Conservation (phyloP, 1,140 invertebrate species). For the Drosophila neocordata region DNA sequence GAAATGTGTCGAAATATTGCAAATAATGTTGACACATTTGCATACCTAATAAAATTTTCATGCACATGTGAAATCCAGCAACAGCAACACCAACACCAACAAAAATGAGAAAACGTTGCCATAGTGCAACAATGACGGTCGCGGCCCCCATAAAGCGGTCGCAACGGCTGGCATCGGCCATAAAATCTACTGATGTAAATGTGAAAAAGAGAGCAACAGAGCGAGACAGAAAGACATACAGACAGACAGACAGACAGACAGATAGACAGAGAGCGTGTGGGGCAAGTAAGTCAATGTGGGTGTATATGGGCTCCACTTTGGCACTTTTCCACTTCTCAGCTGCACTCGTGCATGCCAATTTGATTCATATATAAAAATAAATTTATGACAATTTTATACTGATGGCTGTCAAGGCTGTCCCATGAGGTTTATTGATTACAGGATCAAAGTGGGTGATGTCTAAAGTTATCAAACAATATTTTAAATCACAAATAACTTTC, state of each 20-base stretch:
- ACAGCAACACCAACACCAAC: neutral
- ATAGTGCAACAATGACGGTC: conserved; percentile 41
- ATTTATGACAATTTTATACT: conserved; percentile 81
- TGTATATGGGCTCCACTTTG: conserved; percentile 24
- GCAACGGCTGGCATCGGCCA: conserved; percentile 52
- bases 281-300: neutral
- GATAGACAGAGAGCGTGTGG: neutral
- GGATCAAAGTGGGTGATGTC: conserved; percentile 6
- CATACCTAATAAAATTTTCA: conserved; percentile 81
- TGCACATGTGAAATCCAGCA: conserved; percentile 28
- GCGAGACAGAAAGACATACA: neutral
- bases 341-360: conserved; percentile 73
- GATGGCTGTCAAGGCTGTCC: conserved; percentile 65
- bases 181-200: conserved; percentile 18
- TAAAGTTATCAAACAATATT: neutral
- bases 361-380: conserved; percentile 64
- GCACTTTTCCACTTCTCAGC: conserved; percentile 51
- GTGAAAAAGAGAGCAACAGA: neutral
- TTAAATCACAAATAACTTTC: too few relatives aligned
- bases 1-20: conserved; percentile 73
- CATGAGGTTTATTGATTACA: conserved; percentile 48
- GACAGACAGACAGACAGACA: too few relatives aligned
- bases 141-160: conserved; percentile 24
- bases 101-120: conserved; percentile 5
- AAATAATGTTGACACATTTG: conserved; percentile 82